Conservation (phyloP, 2,888 invertebrate genomes). For the Xestia xanthographa region DNA sequence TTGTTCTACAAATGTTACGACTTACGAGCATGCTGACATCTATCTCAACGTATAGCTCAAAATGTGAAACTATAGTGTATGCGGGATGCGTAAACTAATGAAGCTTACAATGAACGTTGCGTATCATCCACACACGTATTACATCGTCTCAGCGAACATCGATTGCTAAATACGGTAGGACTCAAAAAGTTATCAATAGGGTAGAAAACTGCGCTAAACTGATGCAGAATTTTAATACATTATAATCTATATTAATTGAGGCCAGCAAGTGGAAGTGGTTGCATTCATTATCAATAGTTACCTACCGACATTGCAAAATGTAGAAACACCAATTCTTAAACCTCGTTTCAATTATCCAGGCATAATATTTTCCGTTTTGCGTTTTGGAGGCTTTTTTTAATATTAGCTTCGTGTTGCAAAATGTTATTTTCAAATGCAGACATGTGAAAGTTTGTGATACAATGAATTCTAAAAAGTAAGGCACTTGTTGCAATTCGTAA, state of each 20-base stretch:
- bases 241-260: slow-evolving; percentile 85
- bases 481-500: slow-evolving; percentile 54
- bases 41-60: slow-evolving; percentile 22
- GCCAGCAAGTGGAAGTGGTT: slow-evolving; percentile 82
- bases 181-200: slow-evolving; percentile 50
- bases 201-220: slow-evolving; percentile 55
- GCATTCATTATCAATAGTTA: slow-evolving; percentile 80
- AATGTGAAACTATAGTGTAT: slow-evolving; percentile 17
- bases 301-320: slow-evolving; percentile 76
- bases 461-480: slow-evolving; percentile 62
- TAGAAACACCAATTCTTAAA: slow-evolving; percentile 72
- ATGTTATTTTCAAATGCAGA: slow-evolving; percentile 58
- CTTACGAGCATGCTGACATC: slow-evolving; percentile 2
- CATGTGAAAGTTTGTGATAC: slow-evolving; percentile 62
- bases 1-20: slow-evolving; percentile 60
- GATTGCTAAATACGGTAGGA: slow-evolving; percentile 24
- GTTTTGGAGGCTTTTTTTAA: slow-evolving; percentile 52
- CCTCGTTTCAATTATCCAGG: slow-evolving; percentile 66
- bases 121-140: slow-evolving; percentile 31
- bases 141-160: slow-evolving; percentile 34
- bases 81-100: slow-evolving; percentile 39
- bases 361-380: slow-evolving; percentile 62
- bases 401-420: slow-evolving; percentile 45
- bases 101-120: slow-evolving; percentile 25
- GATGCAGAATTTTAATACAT: slow-evolving; percentile 78